Percentiles rank a stretch among this genome's conserved stretches.
Evolutionary conservation across 1,140 invertebrate species (phyloP).

Genomic region (Charaxes varanes): DNA sequence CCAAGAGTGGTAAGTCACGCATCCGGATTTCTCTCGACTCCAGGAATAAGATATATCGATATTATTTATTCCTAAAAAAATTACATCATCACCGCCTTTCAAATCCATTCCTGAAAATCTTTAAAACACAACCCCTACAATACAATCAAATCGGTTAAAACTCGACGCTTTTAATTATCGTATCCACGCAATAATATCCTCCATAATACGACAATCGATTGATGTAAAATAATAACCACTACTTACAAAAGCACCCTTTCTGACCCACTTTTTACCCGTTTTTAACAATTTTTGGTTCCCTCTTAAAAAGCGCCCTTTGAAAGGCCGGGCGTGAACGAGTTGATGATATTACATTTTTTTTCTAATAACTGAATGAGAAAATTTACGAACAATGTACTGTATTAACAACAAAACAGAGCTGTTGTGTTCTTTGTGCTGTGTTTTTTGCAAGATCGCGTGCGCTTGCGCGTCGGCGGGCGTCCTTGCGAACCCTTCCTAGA

Average conservation of each 20-base stretch:
- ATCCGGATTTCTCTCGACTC: no score
- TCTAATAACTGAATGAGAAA: slow-evolving; percentile 47
- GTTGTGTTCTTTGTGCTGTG: slow-evolving; percentile 60
- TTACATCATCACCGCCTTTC: no score
- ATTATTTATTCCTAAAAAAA: no score
- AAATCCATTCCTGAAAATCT: no score
- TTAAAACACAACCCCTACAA: no score
- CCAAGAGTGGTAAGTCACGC: no score
- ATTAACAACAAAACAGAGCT: slow-evolving; percentile 69
- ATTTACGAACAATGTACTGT: slow-evolving; percentile 70
- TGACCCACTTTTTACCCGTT: slow-evolving; percentile 71
- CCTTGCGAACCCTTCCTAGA: slow-evolving; percentile 60
- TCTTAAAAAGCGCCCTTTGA: slow-evolving; percentile 67
- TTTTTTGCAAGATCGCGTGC: slow-evolving; percentile 71
- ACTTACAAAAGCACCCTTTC: slow-evolving; percentile 70
- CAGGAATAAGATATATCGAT: no score
- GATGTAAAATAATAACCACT: slow-evolving; percentile 67
- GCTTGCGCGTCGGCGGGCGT: slow-evolving; percentile 68
- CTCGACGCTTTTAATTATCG: neutral
- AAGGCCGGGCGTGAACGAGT: slow-evolving; percentile 72
- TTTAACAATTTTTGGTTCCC: slow-evolving; percentile 67
- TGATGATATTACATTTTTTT: slow-evolving; percentile 74
- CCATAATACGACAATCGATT: slow-evolving; percentile 69
- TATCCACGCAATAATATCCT: slow-evolving; percentile 30
- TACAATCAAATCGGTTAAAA: slow-evolving; percentile 2